Conservation (phyloP, 1,140 invertebrate genomes). For the Caenorhabditis brenneri region DNA sequence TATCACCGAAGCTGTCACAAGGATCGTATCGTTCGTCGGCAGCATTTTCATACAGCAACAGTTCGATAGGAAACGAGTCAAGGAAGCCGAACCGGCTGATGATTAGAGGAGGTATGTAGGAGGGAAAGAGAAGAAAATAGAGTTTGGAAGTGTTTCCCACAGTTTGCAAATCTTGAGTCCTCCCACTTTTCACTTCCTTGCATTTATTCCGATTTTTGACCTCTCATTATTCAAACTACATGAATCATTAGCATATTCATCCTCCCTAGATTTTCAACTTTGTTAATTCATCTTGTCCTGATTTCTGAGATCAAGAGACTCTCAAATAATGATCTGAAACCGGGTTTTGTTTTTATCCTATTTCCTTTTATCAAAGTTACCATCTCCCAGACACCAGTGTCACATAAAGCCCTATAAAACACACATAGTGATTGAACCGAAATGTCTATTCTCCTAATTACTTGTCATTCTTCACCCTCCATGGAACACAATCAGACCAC, state of each 20-base stretch:
- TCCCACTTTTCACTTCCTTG: neutral
- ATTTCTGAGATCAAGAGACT: too few relatives aligned
- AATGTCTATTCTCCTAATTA: slow-evolving; percentile 7
- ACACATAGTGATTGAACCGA: neutral
- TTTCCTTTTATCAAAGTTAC: neutral
- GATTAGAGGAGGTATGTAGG: slow-evolving; percentile 37
- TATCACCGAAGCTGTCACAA: slow-evolving; percentile 25
- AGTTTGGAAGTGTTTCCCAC: neutral
- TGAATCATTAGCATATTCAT: neutral
- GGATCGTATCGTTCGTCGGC: slow-evolving; percentile 7
- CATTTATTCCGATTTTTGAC: neutral
- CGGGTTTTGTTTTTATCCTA: too few relatives aligned
- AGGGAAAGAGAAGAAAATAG: neutral
- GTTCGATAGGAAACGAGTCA: neutral
- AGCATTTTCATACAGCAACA: neutral
- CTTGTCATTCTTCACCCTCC: neutral
- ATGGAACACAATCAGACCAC: neutral
- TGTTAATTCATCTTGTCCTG: too few relatives aligned
- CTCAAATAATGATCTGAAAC: too few relatives aligned
- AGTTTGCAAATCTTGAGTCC: neutral
- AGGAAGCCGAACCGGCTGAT: slow-evolving; percentile 27
- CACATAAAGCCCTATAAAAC: neutral
- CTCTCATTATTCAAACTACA: neutral
- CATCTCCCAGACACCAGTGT: neutral
- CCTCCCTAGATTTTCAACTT: neutral